Base-by-base conservation (phyloP, 2,113 vertebrate genomes). In the Corythornis vintsioides region DNA sequence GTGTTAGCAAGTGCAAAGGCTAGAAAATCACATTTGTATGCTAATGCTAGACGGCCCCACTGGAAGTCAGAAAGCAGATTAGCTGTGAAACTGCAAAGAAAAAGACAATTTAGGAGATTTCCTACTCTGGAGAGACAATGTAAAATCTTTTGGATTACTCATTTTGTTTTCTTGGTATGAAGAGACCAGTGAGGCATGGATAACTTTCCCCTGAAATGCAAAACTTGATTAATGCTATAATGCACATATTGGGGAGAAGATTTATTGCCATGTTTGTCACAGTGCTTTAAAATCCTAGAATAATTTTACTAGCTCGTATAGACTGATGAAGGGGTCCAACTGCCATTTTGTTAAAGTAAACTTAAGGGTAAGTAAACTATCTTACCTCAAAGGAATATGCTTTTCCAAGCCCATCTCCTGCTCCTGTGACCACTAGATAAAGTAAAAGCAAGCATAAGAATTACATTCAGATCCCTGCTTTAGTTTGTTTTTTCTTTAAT, bases 401-500 rank as follows among this genome's bases (percentile, higher is more conserved):
- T 97, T 97, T 98, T 81, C 98, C 99, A 89, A 99, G 98, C 16
- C 98, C 98, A 56, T 98, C 98, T 89, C 98, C 98, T 38, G 97
- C 97, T 81, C 98, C 98, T 13, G 98, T 99, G 95, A 99, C 96
- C 92, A 99, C 98, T 99, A 74, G 22, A 93, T 17, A 83, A 92
- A 88, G 13, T 5, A 69, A 70, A 86, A 89, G 63, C 82, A 89
- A 63, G 83, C 35, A 61, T 7, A 60, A 13, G 3, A 35, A 70
- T 40, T 91, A 69, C 6, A 60, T 65, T 8, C 69, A 16, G 20
- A 47, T 25, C 7, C 25, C 77, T 69, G 12, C 11, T 75, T 64
- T 79, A 35, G 1, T 11, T 26, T 53, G 5, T 31, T 86, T 28
- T 83, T 76, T 61, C 33, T 45, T 60, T 22, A 56, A 69, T 77